Evolutionary conservation across 2,888 invertebrate species (phyloP).

Genomic region (Magallana nippona): DNA sequence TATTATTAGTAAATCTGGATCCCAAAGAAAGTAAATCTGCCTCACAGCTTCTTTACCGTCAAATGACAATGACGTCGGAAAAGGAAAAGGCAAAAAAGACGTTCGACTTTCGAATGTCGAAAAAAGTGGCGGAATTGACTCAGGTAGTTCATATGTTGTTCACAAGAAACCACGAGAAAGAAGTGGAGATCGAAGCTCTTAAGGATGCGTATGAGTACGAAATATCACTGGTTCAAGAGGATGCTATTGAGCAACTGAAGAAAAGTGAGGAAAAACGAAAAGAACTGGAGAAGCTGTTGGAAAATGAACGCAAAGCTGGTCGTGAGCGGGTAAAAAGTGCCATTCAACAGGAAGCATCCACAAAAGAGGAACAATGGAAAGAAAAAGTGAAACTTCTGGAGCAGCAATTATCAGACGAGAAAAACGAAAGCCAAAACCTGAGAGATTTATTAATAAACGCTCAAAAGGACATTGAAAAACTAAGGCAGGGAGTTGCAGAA

Average conservation of each 20-base stretch:
- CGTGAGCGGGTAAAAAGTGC: constrained; percentile 56
- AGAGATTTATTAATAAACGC: constrained; percentile 75
- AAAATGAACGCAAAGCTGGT: constrained; percentile 58
- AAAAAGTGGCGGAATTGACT: constrained; percentile 79
- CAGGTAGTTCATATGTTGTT: constrained; percentile 80
- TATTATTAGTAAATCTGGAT: background rate
- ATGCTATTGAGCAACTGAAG: constrained; percentile 66
- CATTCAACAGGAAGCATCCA: constrained; percentile 56
- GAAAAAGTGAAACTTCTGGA: constrained; percentile 64
- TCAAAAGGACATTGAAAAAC: constrained; percentile 75
- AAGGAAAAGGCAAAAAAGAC: constrained; percentile 67
- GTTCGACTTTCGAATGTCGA: constrained; percentile 79
- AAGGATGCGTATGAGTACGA: constrained; percentile 77
- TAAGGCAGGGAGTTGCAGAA: constrained; percentile 68
- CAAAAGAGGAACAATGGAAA: constrained; percentile 68
- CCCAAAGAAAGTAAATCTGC: constrained; percentile 3
- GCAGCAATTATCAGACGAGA: constrained; percentile 70
- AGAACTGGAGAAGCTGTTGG: constrained; percentile 62
- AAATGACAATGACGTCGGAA: constrained; percentile 44
- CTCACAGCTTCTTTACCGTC: constrained; percentile 26
- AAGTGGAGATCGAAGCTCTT: constrained; percentile 76
- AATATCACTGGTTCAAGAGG: constrained; percentile 70
- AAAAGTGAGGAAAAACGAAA: constrained; percentile 62
- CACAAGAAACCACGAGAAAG: constrained; percentile 78
- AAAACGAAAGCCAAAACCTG: constrained; percentile 72